Evolutionary conservation across 2,797 vertebrate species (phyloP), one percentile per base, ranked within the genome.

Genomic region (Numenius phaeopus): DNA sequence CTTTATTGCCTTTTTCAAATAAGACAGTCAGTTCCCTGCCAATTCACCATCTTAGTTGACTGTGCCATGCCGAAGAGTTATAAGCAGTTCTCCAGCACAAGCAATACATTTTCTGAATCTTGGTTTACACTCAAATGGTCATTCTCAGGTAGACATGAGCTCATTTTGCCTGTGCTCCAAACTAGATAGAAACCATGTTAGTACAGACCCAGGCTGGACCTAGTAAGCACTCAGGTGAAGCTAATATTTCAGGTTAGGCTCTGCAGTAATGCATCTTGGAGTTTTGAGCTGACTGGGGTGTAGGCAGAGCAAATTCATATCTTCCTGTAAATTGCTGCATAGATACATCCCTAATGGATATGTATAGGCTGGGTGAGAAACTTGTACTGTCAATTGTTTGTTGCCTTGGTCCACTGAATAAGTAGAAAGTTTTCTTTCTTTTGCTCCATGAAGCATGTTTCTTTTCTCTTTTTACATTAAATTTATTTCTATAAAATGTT

Each of bases 211-310:
- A 17, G 24, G 13, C 2, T 1, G 8, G 29, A 32, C 32, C 27
- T 18, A 34, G 9, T 9, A 71, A 81, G 32, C 8, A 22, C 14
- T 66, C 21, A 70, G 24, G 3, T 26, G 32, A 71, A 84, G 21
- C 7, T 66, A 27, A 16, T 64, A 27, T 59, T 88, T 66, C 70
- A 50, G 10, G 20, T 32, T 7, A 2, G 6, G 37, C 49, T 81
- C 27, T 40, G 18, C 2, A 0, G 6, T 30, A 81, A n/a, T 4
- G 1, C 44, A 21, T 32, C 22, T 89, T 30, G 14, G 0, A 0
- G 19, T 30, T 83, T 88, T 80, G 24, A 93, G 44, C 14, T 29
- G 13, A 17, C 21, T 14, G 8, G 9, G 47, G 23, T 55, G 59
- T 5, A 47, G 34, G 9, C 26, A 77, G 30, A 66, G 3, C 4